Base-by-base conservation (phyloP, 2,113 vertebrate species). In the Leucopsar rothschildi region DNA sequence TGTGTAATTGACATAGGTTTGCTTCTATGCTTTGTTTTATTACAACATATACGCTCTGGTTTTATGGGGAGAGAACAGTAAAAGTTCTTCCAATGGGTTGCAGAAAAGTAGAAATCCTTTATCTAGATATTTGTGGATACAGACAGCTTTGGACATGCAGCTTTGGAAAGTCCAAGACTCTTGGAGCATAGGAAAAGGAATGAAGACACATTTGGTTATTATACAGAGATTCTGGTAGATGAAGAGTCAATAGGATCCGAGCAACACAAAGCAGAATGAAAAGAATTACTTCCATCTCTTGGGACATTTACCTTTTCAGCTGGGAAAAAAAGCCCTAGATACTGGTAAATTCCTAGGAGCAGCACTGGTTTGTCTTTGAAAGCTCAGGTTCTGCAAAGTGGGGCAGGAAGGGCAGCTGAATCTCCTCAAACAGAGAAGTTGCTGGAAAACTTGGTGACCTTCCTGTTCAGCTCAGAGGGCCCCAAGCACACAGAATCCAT, bases 391-490 rank as follows among this genome's bases (percentile, higher is more conserved):
- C 60, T 88, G 56, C 42, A 66, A 60, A 86, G 40, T 6, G 4
- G 28, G 65, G 72, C 79, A 95, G 90, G 82, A 96, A 96, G 50
- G 23, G 56, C 60, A 90, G 80, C 6, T 68, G 68, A 92, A 95
- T 81, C 68, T 88, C 60, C 81, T 96, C 64, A 82, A 91, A 81
- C 70, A 96, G 52, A 91, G 87, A 50, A 88, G 60, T 47, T 95
- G 85, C 45, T 88, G 2, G 71, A 92, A 95, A 97, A 95, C 84
- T 84, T 79, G 39, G 61, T 94, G 93, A 87, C 93, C 95, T 98
- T 97, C 93, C 97, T 96, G 84, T 93, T 63, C 88, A 95, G 73
- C 52, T 61, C 31, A 79, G 96, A 91, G 92, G 57, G 59, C 79
- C 61, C 76, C 52, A 93, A 87, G 84, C 65, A 66, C 49, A 81